These are phyloP conservation scores for Eugnorisma glareosa DNA, from an alignment of 2,888 invertebrate genomes.

Conservation along the genomic window DNA sequence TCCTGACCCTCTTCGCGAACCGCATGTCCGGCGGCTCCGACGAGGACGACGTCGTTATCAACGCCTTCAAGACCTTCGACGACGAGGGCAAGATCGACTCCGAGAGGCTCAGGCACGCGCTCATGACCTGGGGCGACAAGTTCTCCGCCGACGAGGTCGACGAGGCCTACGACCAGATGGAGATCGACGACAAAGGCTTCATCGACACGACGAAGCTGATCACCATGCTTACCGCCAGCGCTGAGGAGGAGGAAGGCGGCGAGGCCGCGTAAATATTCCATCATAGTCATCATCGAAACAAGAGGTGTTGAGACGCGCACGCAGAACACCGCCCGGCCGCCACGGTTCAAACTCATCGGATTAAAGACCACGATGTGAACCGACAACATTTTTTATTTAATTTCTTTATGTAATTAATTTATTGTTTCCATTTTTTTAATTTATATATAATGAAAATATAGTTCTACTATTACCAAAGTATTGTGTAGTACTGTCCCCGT, in stretches of 20 bases:
- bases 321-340: constrained; percentile 75
- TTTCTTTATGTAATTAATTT: constrained; percentile 86
- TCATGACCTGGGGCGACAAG: constrained; percentile 98
- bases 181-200: constrained; percentile 96
- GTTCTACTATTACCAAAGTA: constrained; percentile 86
- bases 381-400: constrained; percentile 84
- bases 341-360: constrained; percentile 78
- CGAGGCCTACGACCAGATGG: constrained; percentile 98
- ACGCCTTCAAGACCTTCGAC: constrained; percentile 98
- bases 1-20: constrained; percentile 97
- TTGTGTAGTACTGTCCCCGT: constrained; percentile 82
- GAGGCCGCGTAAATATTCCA: constrained; percentile 85
- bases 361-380: constrained; percentile 82
- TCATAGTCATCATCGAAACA: constrained; percentile 57
- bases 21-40: constrained; percentile 98
- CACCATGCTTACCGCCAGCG: constrained; percentile 96
- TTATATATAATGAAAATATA: constrained; percentile 90
- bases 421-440: constrained; percentile 90
- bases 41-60: constrained; percentile 97
- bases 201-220: constrained; percentile 97
- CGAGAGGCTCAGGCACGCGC: constrained; percentile 96
- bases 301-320: constrained; percentile 66
- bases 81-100: constrained; percentile 96
- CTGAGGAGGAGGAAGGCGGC: constrained; percentile 94
- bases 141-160: constrained; percentile 97